Evolutionary conservation across 2,113 vertebrate species (phyloP), one percentile per base, ranked within the genome.

Genomic region (Charina bottae): DNA sequence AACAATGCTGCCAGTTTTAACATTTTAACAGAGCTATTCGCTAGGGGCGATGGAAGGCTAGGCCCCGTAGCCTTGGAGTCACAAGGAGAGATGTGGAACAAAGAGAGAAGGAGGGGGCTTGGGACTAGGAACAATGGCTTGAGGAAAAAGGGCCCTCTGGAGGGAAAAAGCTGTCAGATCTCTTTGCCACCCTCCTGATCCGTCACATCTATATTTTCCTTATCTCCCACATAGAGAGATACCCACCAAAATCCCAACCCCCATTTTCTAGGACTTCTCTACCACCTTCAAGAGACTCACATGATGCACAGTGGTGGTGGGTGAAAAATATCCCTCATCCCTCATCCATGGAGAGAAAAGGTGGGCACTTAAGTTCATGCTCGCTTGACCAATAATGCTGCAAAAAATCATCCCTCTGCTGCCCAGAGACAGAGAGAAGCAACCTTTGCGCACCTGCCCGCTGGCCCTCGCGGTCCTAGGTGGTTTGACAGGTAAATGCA

Each of bases 371-470:
- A 37, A 26, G 49, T 37, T 46, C 62, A 87, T 42, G 23, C 60
- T 91, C 60, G 37, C 60, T 72, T 87, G 90, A 92, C 90, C 90
- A 83, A 33, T 59, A 83, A 28, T 46, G n/a, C n/a, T 78, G 72
- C 72, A 78, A 78, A 68, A 78, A 42, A 78, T 37, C 37, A 78
- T 23, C 72, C 72, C 17, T 42, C 72, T 78, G 72, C 33, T 6
- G 9, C 37, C 72, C 33, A 28, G 56, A 42, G 2, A 53, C 10
- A 11, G 17, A 7, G 54, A 0, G 1, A 19, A 4, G 37, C 26
- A 3, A 2, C 26, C 62, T 33, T 68, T 83, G 86, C 56, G 23
- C 46, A 17, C 62, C 37, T 26, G 46, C 21, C 59, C 15, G n/a
- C n/a, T 78, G 0, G 2, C 62, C 90, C 42, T 54, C 54, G 23